Evolutionary conservation across 2,888 invertebrate species (phyloP).

Genomic region (Leucozona laternaria): DNA sequence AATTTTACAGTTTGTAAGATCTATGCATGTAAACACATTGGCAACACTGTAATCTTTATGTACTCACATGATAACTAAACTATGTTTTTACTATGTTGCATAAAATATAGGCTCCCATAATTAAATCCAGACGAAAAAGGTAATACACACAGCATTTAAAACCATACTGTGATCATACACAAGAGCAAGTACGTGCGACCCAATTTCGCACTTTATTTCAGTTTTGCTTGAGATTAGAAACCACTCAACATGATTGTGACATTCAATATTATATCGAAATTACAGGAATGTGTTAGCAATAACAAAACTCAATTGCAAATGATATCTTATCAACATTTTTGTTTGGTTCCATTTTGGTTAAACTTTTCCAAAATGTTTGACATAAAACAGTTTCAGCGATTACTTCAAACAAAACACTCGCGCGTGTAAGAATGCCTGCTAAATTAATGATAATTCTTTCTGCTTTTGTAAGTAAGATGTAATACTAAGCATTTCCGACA

Average conservation of each 20-base stretch:
- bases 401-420: neutral
- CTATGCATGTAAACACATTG: too few species aligned
- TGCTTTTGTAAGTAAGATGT: slow-evolving; percentile 35
- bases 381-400: neutral
- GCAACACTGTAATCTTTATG: too few species aligned
- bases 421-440: neutral
- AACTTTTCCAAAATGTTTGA: neutral
- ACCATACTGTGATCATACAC: too few species aligned
- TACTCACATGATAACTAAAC: too few species aligned
- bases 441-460: neutral
- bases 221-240: neutral
- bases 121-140: too few species aligned
- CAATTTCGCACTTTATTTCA: too few species aligned
- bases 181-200: too few species aligned
- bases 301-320: slow-evolving; percentile 4
- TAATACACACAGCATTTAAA: too few species aligned
- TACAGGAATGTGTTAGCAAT: too few species aligned
- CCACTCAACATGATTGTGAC: neutral
- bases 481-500: neutral
- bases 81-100: too few species aligned
- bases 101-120: too few species aligned
- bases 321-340: slow-evolving; percentile 11
- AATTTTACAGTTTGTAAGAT: too few species aligned
- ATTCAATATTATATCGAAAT: neutral
- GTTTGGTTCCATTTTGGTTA: neutral